These are phyloP conservation scores for Apamea anceps DNA, from an alignment of 2,888 invertebrate species.

Conservation along the genomic window DNA sequence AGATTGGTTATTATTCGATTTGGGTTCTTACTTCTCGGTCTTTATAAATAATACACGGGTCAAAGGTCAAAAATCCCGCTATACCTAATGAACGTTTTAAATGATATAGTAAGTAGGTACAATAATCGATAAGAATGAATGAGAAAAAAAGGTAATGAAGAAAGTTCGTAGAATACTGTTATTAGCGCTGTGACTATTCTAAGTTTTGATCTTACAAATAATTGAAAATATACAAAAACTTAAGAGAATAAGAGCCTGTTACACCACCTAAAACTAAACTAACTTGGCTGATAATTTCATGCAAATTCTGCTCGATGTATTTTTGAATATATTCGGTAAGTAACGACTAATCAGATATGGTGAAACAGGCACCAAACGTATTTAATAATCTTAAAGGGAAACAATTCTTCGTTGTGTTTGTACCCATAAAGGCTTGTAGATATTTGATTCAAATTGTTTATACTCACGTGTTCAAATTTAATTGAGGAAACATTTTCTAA, in stretches of 20 bases:
- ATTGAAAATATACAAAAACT: conserved; percentile 55
- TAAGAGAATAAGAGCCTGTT: conserved; percentile 29
- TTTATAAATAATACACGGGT: conserved; percentile 42
- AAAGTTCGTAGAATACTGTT: conserved; percentile 62
- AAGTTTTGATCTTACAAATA: conserved; percentile 64
- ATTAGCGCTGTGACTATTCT: conserved; percentile 69
- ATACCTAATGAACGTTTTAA: conserved; percentile 59
- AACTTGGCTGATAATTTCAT: background rate
- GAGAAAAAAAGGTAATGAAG: conserved; percentile 36
- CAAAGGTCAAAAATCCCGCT: conserved; percentile 55
- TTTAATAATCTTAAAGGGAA: conserved; percentile 41
- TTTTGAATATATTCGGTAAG: conserved; percentile 1
- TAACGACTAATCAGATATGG: conserved; percentile 3
- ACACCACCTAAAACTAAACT: conserved; percentile 11
- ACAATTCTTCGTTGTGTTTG: conserved; percentile 47
- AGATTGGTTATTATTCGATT: conserved; percentile 35
- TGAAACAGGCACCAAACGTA: conserved; percentile 37
- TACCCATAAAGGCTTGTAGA: conserved; percentile 50
- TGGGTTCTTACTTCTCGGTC: conserved; percentile 39
- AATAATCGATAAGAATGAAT: conserved; percentile 56
- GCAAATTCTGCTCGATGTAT: background rate
- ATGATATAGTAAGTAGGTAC: conserved; percentile 59
- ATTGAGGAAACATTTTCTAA: conserved; percentile 42
- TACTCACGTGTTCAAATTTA: conserved; percentile 50
- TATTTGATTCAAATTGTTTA: conserved; percentile 48